phyloP scores from a whole-genome alignment of 2,797 vertebrate genomes.

The Pangasius larnaudii region DNA sequence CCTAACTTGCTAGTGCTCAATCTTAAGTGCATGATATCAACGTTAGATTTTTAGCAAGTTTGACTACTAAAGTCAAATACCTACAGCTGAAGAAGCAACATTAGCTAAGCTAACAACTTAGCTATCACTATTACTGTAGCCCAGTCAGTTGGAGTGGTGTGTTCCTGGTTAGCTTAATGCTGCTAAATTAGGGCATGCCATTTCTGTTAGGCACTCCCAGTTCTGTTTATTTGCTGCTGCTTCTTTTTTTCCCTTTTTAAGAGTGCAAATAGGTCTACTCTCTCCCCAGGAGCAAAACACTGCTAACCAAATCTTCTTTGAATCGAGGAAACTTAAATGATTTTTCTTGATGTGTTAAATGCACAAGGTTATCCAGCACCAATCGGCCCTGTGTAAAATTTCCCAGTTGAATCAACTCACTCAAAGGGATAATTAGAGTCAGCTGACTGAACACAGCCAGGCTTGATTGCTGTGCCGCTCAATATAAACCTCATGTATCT shows the following conservation, averaged over 20 bases:
- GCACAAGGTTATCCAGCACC: constrained; percentile 2
- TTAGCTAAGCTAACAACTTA: neutral
- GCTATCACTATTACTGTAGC: neutral
- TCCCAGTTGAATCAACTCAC: constrained; percentile 26
- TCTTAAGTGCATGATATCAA: neutral
- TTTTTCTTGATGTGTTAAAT: constrained; percentile 7
- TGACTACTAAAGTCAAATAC: neutral
- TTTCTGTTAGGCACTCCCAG: neutral
- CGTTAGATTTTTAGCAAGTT: neutral
- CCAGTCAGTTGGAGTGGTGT: neutral
- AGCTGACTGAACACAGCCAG: constrained; percentile 32
- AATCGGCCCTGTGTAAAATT: neutral
- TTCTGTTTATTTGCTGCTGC: neutral
- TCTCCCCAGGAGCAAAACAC: neutral
- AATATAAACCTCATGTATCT: constrained; percentile 31
- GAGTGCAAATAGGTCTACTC: neutral
- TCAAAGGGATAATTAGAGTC: constrained; percentile 37
- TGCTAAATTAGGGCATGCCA: neutral
- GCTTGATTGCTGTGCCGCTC: constrained; percentile 31
- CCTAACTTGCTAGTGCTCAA: neutral
- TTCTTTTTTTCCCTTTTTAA: neutral
- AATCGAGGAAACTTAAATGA: neutral
- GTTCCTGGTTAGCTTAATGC: neutral
- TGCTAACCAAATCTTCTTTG: neutral
- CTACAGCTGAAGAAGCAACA: constrained; percentile 20